Conservation (phyloP, 2,888 invertebrate species). For the Schizotus pectinicornis region DNA sequence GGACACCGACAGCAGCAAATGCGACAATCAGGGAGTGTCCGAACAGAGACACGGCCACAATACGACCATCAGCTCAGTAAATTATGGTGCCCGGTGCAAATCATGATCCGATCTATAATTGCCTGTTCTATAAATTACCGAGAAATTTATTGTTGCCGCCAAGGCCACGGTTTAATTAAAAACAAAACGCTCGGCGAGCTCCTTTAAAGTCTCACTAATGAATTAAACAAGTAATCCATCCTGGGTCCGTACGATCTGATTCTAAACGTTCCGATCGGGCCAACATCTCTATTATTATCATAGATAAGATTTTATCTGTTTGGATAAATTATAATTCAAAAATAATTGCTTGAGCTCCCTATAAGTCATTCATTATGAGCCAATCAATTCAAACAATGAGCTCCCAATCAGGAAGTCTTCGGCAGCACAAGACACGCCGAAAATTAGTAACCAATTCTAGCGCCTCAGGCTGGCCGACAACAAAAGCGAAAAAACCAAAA, state of each 20-base stretch:
- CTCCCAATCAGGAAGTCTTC: constrained; percentile 11
- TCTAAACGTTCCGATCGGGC: neutral
- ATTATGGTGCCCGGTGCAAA: constrained; percentile 34
- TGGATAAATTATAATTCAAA: constrained; percentile 18
- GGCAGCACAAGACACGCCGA: too few species aligned
- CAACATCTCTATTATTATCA: constrained; percentile 12
- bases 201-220: constrained; percentile 21
- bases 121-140: constrained; percentile 46
- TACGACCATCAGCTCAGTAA: constrained; percentile 22
- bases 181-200: constrained; percentile 29
- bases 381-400: constrained; percentile 4
- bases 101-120: constrained; percentile 49
- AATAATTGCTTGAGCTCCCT: constrained; percentile 11
- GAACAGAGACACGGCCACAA: constrained; percentile 22
- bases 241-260: neutral
- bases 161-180: constrained; percentile 40
- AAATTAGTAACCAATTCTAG: too few species aligned
- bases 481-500: neutral
- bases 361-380: constrained; percentile 11
- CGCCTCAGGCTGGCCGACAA: neutral
- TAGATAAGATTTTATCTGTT: constrained; percentile 19
- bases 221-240: constrained; percentile 6
- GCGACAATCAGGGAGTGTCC: constrained; percentile 28
- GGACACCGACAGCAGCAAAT: constrained; percentile 20
- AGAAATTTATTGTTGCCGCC: constrained; percentile 42